phyloP scores from a whole-genome alignment of 2,113 vertebrate genomes.

The Lophura nycthemera region DNA sequence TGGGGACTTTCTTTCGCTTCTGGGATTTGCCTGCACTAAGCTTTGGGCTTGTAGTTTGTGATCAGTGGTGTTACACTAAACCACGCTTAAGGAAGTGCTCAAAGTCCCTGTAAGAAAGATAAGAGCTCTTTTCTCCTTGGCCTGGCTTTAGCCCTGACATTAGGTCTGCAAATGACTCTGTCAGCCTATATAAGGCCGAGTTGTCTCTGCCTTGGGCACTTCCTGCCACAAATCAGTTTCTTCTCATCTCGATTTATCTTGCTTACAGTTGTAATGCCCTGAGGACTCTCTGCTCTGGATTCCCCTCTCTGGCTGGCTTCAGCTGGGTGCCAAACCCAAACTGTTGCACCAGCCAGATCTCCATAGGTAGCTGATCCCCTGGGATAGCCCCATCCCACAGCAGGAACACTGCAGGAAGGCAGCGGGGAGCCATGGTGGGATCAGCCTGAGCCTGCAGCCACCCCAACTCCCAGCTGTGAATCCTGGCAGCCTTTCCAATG shows the following conservation, averaged over 20 bases:
- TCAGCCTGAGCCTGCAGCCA: neutral
- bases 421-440: neutral
- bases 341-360: neutral
- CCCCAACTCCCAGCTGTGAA: neutral
- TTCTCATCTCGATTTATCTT: neutral
- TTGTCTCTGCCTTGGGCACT: neutral
- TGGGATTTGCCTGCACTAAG: conserved; percentile 14
- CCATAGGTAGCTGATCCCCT: neutral
- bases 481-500: neutral
- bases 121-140: neutral
- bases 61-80: conserved; percentile 22
- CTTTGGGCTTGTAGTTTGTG: conserved; percentile 23
- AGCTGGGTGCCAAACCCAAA: neutral
- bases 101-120: neutral
- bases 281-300: neutral
- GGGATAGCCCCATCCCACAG: fast-evolving
- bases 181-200: neutral
- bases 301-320: neutral
- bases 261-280: neutral
- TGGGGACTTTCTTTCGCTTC: neutral
- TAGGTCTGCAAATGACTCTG: neutral
- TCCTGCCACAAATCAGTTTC: neutral
- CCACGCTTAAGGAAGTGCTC: neutral
- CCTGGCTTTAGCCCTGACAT: neutral
- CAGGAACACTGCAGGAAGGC: neutral